Evolutionary conservation across 2,113 vertebrate species (phyloP).

Genomic region (Sturnus vulgaris): DNA sequence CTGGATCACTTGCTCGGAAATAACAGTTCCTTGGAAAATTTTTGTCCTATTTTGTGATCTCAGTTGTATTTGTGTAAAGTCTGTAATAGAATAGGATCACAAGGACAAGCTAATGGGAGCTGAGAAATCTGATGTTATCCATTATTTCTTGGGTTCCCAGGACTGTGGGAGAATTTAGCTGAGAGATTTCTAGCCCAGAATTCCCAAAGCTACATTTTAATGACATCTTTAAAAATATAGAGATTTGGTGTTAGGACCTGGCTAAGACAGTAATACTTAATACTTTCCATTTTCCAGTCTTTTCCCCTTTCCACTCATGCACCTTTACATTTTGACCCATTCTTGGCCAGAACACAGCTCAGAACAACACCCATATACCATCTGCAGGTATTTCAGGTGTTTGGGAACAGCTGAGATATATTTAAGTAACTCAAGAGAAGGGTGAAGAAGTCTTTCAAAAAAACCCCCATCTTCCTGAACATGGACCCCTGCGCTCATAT

Average conservation of each 20-base stretch:
- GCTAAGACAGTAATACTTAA: not conserved
- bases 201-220: not conserved
- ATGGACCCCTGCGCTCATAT: too few species aligned
- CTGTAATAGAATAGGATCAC: not conserved
- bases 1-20: not conserved
- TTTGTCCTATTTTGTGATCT: not conserved
- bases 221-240: not conserved
- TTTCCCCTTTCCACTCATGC: not conserved
- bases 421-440: not conserved
- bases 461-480: fast-evolving
- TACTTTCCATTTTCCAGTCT: not conserved
- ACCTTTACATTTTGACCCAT: not conserved
- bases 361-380: not conserved
- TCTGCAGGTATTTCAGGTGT: not conserved
- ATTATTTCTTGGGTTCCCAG: not conserved
- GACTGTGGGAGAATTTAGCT: not conserved
- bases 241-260: not conserved
- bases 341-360: not conserved
- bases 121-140: not conserved
- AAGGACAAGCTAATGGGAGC: not conserved
- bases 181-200: not conserved
- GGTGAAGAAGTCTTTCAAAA: not conserved
- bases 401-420: not conserved
- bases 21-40: not conserved
- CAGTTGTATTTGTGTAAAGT: not conserved